Base-by-base conservation (phyloP, 2,113 vertebrate species). In the Peromyscus polionotus region DNA sequence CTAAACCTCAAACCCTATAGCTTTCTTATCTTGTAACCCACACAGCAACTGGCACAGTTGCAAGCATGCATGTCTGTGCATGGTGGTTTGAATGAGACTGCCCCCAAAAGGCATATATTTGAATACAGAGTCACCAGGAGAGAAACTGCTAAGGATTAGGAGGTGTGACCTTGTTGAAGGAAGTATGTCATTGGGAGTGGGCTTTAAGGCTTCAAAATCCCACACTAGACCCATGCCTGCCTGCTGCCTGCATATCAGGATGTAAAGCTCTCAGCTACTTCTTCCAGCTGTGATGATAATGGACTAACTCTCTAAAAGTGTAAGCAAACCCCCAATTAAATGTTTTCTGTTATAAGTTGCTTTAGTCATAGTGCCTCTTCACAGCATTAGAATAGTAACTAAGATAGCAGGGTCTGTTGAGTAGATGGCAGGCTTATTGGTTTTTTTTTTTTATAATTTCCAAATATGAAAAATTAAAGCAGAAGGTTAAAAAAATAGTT, bases 221-320 rank as follows among this genome's bases (percentile, higher is more conserved):
- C 54, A 61, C 13, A 39, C 4, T 22, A 81, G 48, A 1, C 51
- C 17, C 31, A 28, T 3, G 0, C 5, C 20, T 57, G 4, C 7
- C 11, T 59, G 2, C 22, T 13, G 13, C 16, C n/a, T 84, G 24
- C 28, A 28, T 7, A 65, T 65, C 81, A 85, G 24, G 7, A 85
- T 31, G 16, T 31, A 65, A 85, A 45, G n/a, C 39, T 85, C 59
- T 84, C 26, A 84, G 59, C 24, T 84, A 42, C 33, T 22, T 7
- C 77, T 80, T 20, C 19, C 51, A 20, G 51, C 33, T 81, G 54
- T 81, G 79, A 12, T n/a, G 20, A 81, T 81, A 81, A 59, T 24
- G 79, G 54, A 22, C 33, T n/a, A 57, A n/a, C 22, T 54, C 12
- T 83, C 36, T 83, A 61, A 39, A 83, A 59, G 33, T 13, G 10